Percentiles rank a stretch among this genome's conserved stretches.
Conservation (phyloP, 2,797 vertebrate genomes). For the Morelia viridis region DNA sequence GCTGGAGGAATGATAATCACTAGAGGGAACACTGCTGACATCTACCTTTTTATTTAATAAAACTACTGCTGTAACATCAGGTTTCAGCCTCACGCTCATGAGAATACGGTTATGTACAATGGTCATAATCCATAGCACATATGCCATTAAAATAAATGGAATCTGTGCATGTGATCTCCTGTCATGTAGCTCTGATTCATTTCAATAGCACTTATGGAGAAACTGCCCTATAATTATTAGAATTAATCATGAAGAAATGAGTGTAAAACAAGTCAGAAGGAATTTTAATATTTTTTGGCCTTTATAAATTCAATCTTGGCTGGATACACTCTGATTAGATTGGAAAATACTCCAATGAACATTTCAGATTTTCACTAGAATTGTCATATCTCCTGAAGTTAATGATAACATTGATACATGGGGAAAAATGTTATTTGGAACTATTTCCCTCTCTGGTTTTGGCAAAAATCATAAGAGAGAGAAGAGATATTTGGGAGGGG, state of each 20-base stretch:
- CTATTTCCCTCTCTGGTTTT: neutral
- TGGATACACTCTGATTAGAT: neutral
- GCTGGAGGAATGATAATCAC: neutral
- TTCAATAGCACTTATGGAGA: neutral
- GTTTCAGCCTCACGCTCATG: neutral
- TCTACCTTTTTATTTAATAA: neutral
- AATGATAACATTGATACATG: neutral
- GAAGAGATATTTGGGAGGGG: neutral
- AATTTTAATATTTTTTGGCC: neutral
- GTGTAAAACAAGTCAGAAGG: neutral
- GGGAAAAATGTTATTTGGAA: neutral
- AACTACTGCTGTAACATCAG: constrained; percentile 8
- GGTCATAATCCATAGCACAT: neutral
- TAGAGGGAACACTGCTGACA: neutral
- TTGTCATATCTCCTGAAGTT: neutral
- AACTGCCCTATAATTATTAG: neutral
- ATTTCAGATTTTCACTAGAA: neutral
- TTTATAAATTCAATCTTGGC: neutral
- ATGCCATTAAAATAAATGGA: neutral
- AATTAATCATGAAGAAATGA: neutral
- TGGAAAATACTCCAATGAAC: neutral
- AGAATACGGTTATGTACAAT: neutral
- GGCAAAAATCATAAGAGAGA: neutral
- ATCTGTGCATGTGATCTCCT: neutral
- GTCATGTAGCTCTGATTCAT: neutral